Conservation (phyloP, 2,113 vertebrate genomes). For the Hippocampus comes region DNA sequence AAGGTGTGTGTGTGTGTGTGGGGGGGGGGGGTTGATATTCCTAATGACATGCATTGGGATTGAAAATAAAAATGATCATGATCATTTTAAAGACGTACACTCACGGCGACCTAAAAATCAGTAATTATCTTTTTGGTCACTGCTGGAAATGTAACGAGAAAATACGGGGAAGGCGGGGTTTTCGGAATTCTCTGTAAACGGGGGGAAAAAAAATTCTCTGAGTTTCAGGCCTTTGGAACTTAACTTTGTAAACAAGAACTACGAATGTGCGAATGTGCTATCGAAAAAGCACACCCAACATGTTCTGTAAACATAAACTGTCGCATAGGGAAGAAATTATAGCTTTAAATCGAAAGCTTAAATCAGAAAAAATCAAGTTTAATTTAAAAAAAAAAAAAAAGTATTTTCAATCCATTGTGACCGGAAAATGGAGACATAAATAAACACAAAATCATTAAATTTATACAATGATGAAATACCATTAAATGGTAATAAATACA, state of each 20-base stretch:
- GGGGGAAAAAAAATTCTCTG: slow-evolving; percentile 48
- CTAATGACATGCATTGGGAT: slow-evolving; percentile 46
- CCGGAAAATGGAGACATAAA: background rate
- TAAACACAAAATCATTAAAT: background rate
- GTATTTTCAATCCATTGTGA: background rate
- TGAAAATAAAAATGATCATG: slow-evolving; percentile 22
- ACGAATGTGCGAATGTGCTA: background rate
- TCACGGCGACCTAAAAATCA: slow-evolving; percentile 28
- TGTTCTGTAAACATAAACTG: slow-evolving; percentile 57
- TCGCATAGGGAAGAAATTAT: background rate
- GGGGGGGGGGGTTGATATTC: slow-evolving; percentile 15
- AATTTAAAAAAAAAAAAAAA: too few relatives aligned
- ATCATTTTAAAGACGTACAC: slow-evolving; percentile 4
- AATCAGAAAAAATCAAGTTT: background rate
- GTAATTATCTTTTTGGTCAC: slow-evolving; percentile 24
- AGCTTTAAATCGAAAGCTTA: background rate
- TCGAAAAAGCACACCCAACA: slow-evolving; percentile 40
- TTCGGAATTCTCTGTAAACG: slow-evolving; percentile 41
- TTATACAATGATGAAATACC: background rate
- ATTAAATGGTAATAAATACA: background rate
- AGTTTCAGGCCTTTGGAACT: slow-evolving; percentile 47
- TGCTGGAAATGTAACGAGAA: slow-evolving; percentile 27
- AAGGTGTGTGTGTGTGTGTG: slow-evolving; percentile 37
- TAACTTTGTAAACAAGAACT: slow-evolving; percentile 64
- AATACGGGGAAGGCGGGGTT: slow-evolving; percentile 7